Evolutionary conservation across 2,888 invertebrate genomes (phyloP).

Genomic region (Epirrhoe tristata): DNA sequence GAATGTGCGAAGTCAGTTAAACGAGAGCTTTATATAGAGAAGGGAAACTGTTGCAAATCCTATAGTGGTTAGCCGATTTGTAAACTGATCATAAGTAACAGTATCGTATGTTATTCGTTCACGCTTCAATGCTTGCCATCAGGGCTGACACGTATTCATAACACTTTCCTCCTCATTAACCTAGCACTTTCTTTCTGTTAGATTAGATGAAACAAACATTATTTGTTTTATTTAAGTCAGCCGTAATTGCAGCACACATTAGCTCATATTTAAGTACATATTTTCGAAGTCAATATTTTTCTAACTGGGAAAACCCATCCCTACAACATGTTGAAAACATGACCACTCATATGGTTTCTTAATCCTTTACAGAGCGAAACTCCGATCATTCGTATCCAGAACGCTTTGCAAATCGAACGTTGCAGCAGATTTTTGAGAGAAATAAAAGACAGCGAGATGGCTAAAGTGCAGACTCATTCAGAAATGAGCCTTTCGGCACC

Average conservation of each 20-base stretch:
- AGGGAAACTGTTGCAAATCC: constrained; percentile 48
- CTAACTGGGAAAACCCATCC: constrained; percentile 42
- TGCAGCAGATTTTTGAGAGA: constrained; percentile 33
- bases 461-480: constrained; percentile 70
- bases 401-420: constrained; percentile 51
- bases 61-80: constrained; percentile 48
- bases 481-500: constrained; percentile 68
- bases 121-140: constrained; percentile 53
- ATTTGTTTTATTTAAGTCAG: not conserved
- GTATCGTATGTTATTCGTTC: constrained; percentile 61
- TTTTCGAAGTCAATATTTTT: not conserved
- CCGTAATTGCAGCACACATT: not conserved
- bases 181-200: constrained; percentile 6
- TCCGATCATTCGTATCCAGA: constrained; percentile 57
- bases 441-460: constrained; percentile 59
- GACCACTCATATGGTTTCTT: constrained; percentile 68
- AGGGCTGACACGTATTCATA: constrained; percentile 52
- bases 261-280: not conserved
- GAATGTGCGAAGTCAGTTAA: constrained; percentile 9
- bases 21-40: constrained; percentile 47
- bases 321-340: constrained; percentile 47
- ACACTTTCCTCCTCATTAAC: constrained; percentile 23
- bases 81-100: constrained; percentile 57
- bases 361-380: constrained; percentile 67
- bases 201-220: not conserved